phyloP scores from a whole-genome alignment of 2,888 invertebrate species.

The Drosophila maculinotata region DNA sequence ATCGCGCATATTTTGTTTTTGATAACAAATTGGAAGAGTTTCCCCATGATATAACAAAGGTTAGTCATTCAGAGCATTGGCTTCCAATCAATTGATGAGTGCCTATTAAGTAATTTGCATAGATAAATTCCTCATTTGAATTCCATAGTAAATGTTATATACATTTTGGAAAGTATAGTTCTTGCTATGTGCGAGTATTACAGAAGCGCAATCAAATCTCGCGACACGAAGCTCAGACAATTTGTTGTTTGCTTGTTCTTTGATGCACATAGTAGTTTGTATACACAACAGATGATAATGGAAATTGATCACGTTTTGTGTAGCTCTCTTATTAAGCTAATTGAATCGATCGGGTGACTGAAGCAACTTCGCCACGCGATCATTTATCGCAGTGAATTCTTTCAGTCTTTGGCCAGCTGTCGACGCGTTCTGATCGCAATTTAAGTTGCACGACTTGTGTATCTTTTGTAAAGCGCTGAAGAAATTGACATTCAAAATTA shows the following conservation, averaged over 20 bases:
- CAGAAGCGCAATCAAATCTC: neutral
- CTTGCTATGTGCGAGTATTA: neutral
- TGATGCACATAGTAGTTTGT: neutral
- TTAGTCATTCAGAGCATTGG: neutral
- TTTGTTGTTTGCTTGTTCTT: neutral
- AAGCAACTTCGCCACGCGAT: slow-evolving; percentile 58
- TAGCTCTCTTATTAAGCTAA: slow-evolving; percentile 46
- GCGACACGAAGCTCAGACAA: neutral
- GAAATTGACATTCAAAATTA: slow-evolving; percentile 11
- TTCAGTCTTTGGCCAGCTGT: slow-evolving; percentile 49
- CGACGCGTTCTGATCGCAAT: slow-evolving; percentile 32
- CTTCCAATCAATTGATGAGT: neutral
- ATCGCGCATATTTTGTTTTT: slow-evolving; percentile 3
- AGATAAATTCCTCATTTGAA: neutral
- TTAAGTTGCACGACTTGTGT: neutral
- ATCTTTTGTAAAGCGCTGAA: neutral
- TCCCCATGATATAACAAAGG: neutral
- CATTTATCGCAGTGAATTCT: slow-evolving; percentile 14
- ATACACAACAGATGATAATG: slow-evolving; percentile 11
- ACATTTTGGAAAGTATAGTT: neutral
- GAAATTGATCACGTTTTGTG: slow-evolving; percentile 58
- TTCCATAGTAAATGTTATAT: neutral
- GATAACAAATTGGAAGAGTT: slow-evolving; percentile 7
- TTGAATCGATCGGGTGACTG: slow-evolving; percentile 58
- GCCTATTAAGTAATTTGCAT: neutral